Base-by-base conservation (phyloP, 1,140 invertebrate genomes). In the Drosophila repleta region DNA sequence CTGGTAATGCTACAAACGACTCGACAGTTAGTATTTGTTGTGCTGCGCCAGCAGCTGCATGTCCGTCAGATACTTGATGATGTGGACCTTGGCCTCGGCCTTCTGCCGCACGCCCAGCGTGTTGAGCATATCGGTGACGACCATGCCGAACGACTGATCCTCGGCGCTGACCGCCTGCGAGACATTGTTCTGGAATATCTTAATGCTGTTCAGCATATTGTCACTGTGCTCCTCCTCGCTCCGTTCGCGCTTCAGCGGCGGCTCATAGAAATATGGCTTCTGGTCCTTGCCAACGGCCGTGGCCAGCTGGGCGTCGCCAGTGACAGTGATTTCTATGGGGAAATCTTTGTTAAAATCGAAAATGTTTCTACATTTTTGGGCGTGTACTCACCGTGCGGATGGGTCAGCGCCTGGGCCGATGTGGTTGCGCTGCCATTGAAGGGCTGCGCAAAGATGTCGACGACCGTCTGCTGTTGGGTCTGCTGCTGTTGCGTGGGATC, bases 31-130 rank as follows among this genome's bases (percentile, higher is more conserved):
- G 78, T 91, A 91, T 72, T 91, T 91, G 72, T 91, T 91, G 51
- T 91, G 90, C 77, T 91, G 90, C 49, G 90, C 90, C 68, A 91
- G 77, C 71, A 90, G 60, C 72, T 91, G 90, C 90, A 91, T 91
- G 60, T 91, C 90, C 51, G 90, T 91, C 52, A 91, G 79, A 88
- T 91, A 91, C 83, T 91, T 91, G 8, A 91, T 91, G 17, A 91
- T 91, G 64, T 91, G 90, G 49, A 91, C 90, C 60, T 91, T 91
- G 10, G 90, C 90, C 60, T 90, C 89, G 35, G 89, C 89, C 57
- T 90, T 90, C 48, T 90, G 89, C 56, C 89, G 81, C 64, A 90
- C 89, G 57, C 89, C 89, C 76, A 90, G 79, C 51, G 89, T 90
- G 70, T 90, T 90, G 37, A 90, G 89, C 89, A 90, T 90, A 75